phyloP scores from a whole-genome alignment of 2,113 vertebrate species.

The Gnathonemus longibarbis region DNA sequence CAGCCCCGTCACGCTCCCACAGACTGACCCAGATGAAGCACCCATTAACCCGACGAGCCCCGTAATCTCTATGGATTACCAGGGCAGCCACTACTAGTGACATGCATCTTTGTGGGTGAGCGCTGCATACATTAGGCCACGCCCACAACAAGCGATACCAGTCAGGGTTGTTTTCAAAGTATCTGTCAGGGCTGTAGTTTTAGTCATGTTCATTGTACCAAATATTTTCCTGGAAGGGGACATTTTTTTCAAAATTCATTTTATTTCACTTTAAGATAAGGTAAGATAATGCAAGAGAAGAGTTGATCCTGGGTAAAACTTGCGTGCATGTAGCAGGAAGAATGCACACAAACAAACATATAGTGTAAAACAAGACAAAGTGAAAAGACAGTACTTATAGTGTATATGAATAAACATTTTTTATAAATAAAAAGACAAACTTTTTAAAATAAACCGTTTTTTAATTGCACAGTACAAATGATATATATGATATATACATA shows the following conservation, averaged over 20 bases:
- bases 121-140: slow-evolving; percentile 26
- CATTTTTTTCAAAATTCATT: background rate
- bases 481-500: no score
- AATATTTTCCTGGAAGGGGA: background rate
- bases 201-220: background rate
- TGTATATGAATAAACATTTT: background rate
- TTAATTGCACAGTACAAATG: background rate
- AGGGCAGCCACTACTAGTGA: slow-evolving; percentile 28
- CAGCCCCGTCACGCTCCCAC: slow-evolving; percentile 35
- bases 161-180: background rate
- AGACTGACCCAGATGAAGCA: slow-evolving; percentile 54
- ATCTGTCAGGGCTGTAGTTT: background rate
- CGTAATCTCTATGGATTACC: slow-evolving; percentile 39
- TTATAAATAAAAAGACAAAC: background rate
- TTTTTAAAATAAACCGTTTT: background rate
- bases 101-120: slow-evolving; percentile 38
- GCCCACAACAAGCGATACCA: background rate
- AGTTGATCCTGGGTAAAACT: background rate
- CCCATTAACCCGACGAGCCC: slow-evolving; percentile 44
- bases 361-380: background rate
- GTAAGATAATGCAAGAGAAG: background rate
- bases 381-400: background rate
- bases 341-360: background rate
- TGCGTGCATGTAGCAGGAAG: background rate
- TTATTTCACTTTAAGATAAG: background rate